Percentiles rank a stretch among this genome's conserved stretches.
phyloP scores from a whole-genome alignment of 2,113 vertebrate species.

The Polypterus bichir region DNA sequence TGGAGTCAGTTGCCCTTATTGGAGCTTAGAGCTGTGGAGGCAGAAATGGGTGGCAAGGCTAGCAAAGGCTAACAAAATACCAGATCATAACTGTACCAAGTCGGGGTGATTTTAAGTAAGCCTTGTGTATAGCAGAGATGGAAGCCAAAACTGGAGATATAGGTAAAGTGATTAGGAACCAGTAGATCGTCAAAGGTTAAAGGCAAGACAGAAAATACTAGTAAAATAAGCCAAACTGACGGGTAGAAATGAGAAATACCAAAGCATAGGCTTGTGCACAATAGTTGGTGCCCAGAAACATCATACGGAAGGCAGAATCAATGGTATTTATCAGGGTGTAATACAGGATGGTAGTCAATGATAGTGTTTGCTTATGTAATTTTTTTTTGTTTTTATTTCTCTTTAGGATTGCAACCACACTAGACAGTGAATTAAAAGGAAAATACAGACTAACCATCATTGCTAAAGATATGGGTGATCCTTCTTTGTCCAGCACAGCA shows the following conservation, averaged over 20 bases:
- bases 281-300: not conserved
- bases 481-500: conserved; percentile 22
- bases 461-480: conserved; percentile 39
- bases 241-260: accelerated
- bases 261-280: not conserved
- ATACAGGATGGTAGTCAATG: not conserved
- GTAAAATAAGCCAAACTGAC: not conserved
- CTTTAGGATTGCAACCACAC: conserved; percentile 50
- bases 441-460: conserved; percentile 61
- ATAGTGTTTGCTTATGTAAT: too few species aligned
- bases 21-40: too few species aligned
- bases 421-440: conserved; percentile 56
- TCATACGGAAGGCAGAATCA: not conserved
- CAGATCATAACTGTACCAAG: too few species aligned
- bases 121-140: too few species aligned
- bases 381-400: not conserved
- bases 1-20: too few species aligned
- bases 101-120: too few species aligned
- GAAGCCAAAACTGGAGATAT: too few species aligned
- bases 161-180: too few species aligned
- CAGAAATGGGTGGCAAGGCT: too few species aligned
- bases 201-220: too few species aligned
- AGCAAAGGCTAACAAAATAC: too few species aligned
- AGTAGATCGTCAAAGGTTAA: too few species aligned
- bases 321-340: not conserved